These are phyloP conservation scores for Stegastes partitus DNA, from an alignment of 2,113 vertebrate genomes.

Conservation along the genomic window DNA sequence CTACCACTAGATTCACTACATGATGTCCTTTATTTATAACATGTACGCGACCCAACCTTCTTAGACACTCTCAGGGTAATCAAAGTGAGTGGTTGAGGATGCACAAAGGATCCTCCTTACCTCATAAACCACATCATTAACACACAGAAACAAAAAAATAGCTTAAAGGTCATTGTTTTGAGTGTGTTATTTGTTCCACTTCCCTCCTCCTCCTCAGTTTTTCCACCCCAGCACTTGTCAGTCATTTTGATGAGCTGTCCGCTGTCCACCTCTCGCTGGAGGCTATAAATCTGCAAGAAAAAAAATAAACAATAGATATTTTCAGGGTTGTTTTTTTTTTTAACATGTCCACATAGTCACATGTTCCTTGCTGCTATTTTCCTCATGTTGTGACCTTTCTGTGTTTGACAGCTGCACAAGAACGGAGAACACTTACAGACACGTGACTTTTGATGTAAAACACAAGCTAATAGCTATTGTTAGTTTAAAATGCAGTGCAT, in stretches of 20 bases:
- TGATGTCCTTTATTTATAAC: slow-evolving; percentile 6
- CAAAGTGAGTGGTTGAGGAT: slow-evolving; percentile 19
- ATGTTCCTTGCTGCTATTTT: neutral
- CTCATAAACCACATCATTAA: slow-evolving; percentile 1
- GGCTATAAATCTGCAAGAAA: slow-evolving; percentile 25
- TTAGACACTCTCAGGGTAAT: slow-evolving; percentile 8
- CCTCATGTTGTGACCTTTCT: slow-evolving; percentile 53
- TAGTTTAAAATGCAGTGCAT: neutral
- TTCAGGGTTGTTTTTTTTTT: neutral
- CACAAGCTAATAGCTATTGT: neutral
- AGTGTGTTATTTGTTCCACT: slow-evolving; percentile 33
- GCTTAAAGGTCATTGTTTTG: slow-evolving; percentile 12
- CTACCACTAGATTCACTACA: neutral
- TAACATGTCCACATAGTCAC: slow-evolving; percentile 8
- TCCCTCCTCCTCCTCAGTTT: slow-evolving; percentile 35
- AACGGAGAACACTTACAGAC: neutral
- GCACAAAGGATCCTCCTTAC: neutral
- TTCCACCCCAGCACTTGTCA: slow-evolving; percentile 50
- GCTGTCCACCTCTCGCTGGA: slow-evolving; percentile 32
- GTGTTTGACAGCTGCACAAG: slow-evolving; percentile 10
- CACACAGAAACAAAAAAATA: neutral
- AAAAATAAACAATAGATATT: neutral
- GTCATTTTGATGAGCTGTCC: slow-evolving; percentile 57
- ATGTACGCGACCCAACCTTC: neutral
- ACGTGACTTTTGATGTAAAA: slow-evolving; percentile 9